A percentile compares a stretch with the other conserved stretches of the same genome.
phyloP scores from a whole-genome alignment of 2,797 vertebrate species.

The Phrynocephalus vlangalii region DNA sequence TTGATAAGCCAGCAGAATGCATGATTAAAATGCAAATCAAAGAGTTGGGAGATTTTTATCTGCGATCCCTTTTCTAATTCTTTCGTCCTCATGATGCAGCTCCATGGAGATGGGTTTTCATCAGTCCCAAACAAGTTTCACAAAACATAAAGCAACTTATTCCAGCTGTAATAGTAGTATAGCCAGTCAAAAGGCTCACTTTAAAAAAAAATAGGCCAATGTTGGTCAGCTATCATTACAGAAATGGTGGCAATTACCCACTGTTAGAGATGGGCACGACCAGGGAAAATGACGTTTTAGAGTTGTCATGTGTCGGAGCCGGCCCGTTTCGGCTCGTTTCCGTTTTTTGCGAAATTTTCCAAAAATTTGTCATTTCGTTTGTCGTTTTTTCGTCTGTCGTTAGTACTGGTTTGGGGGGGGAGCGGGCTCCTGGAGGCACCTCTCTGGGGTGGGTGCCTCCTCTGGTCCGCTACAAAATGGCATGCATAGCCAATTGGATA shows the following conservation, averaged over 20 bases:
- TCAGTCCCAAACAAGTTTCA: slow-evolving; percentile 19
- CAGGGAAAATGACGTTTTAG: no score
- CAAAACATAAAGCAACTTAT: neutral
- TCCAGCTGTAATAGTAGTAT: slow-evolving; percentile 18
- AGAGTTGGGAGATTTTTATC: slow-evolving; percentile 17
- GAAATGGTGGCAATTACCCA: neutral
- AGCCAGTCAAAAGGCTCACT: neutral
- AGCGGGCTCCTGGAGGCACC: no score
- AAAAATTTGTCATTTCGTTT: no score
- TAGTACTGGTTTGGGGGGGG: no score
- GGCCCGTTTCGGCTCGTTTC: no score
- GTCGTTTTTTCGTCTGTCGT: no score
- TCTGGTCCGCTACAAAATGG: no score
- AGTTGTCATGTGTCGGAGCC: no score
- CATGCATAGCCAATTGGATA: no score
- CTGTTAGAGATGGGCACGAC: neutral
- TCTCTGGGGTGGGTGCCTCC: no score
- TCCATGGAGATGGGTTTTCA: neutral
- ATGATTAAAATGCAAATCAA: slow-evolving; percentile 35
- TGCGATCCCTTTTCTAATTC: slow-evolving; percentile 13
- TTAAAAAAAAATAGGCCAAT: slow-evolving; percentile 1
- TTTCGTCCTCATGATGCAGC: neutral
- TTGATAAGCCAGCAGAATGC: slow-evolving; percentile 24
- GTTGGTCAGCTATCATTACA: slow-evolving; percentile 12
- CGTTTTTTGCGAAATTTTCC: no score